Evolutionary conservation across 2,888 invertebrate genomes (phyloP).

Genomic region (Herminia tarsipennalis): DNA sequence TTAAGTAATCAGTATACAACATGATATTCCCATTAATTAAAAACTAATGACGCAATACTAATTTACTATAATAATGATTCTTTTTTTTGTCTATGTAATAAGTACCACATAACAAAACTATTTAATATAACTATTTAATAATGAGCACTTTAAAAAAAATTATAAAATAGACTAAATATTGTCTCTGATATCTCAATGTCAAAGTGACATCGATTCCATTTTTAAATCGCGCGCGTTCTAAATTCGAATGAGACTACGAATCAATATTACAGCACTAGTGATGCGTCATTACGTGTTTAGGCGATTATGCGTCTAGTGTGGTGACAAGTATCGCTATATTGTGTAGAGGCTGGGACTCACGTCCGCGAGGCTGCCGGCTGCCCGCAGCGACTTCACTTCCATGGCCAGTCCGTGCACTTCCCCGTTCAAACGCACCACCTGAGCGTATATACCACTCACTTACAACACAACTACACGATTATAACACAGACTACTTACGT

Average conservation of each 20-base stretch:
- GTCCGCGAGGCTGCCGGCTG: constrained; percentile 60
- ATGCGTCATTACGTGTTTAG: constrained; percentile 27
- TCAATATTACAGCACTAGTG: constrained; percentile 31
- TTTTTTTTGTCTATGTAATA: no score
- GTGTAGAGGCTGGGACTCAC: constrained; percentile 82
- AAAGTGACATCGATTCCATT: no score
- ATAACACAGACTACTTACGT: neutral
- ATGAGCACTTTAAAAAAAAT: no score
- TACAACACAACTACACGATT: neutral
- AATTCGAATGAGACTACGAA: constrained; percentile 5
- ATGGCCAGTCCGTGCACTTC: constrained; percentile 90
- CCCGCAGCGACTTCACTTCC: constrained; percentile 83
- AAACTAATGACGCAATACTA: constrained; percentile 34
- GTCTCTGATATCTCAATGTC: no score
- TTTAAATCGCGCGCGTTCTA: no score
- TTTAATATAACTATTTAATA: no score
- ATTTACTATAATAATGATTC: constrained; percentile 19
- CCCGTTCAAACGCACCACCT: constrained; percentile 87
- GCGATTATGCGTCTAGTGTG: constrained; percentile 16
- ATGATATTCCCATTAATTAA: constrained; percentile 16
- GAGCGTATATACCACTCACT: constrained; percentile 22
- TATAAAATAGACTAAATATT: no score
- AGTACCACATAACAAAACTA: no score
- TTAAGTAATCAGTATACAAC: constrained; percentile 21
- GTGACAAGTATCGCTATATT: constrained; percentile 58